These are phyloP conservation scores for Lepus americanus DNA, from an alignment of 2,113 vertebrate species.

Conservation along the genomic window DNA sequence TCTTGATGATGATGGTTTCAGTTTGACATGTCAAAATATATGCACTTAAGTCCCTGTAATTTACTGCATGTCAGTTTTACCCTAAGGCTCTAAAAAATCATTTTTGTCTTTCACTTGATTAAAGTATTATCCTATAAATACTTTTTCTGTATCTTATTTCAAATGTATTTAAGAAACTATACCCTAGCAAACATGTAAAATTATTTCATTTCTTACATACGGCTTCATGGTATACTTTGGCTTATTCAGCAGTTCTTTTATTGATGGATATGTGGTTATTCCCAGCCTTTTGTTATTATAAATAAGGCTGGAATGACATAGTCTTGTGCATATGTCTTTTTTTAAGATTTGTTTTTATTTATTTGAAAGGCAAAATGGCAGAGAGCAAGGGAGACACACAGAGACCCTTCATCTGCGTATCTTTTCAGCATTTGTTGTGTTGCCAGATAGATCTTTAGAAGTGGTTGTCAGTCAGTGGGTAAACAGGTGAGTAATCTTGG, in stretches of 20 bases:
- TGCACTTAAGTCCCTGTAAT: neutral
- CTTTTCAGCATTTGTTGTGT: neutral
- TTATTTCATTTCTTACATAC: neutral
- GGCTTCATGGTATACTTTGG: neutral
- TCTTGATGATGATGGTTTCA: neutral
- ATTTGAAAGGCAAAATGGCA: no score
- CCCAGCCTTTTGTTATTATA: neutral
- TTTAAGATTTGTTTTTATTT: neutral
- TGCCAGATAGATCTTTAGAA: neutral
- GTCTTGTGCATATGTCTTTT: neutral
- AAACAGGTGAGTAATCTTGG: neutral
- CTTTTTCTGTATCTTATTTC: neutral
- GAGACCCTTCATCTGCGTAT: neutral
- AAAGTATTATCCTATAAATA: neutral
- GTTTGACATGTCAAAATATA: neutral
- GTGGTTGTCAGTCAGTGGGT: neutral
- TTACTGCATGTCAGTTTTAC: neutral
- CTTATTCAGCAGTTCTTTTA: neutral
- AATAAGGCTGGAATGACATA: neutral
- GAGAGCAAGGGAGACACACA: no score
- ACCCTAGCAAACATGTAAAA: neutral
- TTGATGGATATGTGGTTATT: neutral
- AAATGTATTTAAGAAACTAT: no score
- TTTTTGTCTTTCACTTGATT: neutral
- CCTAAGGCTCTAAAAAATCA: neutral